Evolutionary conservation across 2,113 vertebrate genomes (phyloP).

Genomic region (Struthio camelus): DNA sequence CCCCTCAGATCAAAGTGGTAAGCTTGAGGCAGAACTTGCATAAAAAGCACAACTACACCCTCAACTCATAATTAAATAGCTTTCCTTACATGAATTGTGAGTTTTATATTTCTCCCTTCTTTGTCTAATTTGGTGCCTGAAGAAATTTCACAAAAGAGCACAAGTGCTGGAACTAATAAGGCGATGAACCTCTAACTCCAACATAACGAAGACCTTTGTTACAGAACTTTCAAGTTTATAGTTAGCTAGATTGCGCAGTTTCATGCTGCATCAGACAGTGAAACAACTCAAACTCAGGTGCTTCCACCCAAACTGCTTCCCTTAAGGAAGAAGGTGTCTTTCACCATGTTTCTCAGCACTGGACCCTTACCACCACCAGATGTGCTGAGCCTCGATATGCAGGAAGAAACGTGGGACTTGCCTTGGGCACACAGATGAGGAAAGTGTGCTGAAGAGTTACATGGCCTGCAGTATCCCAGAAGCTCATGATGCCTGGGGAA

Average conservation of each 20-base stretch:
- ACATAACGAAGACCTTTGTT: not conserved
- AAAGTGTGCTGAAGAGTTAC: no score
- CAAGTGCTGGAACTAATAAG: not conserved
- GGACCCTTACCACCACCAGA: not conserved
- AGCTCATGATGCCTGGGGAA: no score
- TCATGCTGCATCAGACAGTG: not conserved
- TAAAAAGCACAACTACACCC: not conserved
- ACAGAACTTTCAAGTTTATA: not conserved
- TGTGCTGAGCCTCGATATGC: no score
- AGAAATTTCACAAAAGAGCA: not conserved
- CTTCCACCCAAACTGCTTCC: not conserved
- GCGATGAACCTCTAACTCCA: not conserved
- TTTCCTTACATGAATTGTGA: not conserved
- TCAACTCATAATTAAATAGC: not conserved
- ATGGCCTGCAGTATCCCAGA: no score
- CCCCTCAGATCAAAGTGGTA: not conserved
- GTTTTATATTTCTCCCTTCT: not conserved
- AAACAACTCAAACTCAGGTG: not conserved
- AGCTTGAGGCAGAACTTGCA: constrained; percentile 28
- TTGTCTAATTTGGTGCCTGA: not conserved
- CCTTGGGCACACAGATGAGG: no score
- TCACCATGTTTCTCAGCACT: not conserved
- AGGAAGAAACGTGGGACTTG: no score
- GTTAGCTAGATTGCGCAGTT: not conserved
- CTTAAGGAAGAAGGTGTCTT: not conserved